Conservation (phyloP, 30 jellyfish, hydroid and myxozoan species). For the Chrysaora quinquecirrha region DNA sequence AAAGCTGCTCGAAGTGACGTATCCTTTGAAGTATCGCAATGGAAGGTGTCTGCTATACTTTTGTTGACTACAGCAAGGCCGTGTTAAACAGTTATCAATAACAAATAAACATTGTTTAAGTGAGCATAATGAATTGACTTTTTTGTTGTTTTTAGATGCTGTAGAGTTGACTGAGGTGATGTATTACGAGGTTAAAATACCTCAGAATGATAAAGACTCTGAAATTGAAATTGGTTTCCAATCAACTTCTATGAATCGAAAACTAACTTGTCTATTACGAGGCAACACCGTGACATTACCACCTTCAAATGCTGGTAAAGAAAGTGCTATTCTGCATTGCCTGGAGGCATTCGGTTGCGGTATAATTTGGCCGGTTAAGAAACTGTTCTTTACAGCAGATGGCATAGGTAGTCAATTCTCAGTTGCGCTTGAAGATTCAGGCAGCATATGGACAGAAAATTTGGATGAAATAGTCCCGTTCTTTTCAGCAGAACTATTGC, state of each 20-base stretch:
- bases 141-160: conserved; percentile 5
- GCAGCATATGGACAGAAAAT: conserved; percentile 22
- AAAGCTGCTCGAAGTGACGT: too few species aligned
- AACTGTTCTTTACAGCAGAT: conserved; percentile 56
- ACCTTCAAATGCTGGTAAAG: background rate
- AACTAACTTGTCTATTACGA: conserved; percentile 3
- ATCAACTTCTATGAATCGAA: conserved; percentile 9
- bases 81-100: background rate
- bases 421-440: conserved; percentile 22
- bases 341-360: conserved; percentile 83
- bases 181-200: conserved; percentile 29
- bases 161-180: conserved; percentile 30
- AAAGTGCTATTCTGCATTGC: background rate
- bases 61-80: too few species aligned
- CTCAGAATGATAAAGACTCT: background rate
- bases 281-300: conserved; percentile 23
- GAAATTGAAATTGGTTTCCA: conserved; percentile 61
- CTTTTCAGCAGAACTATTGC: conserved; percentile 37
- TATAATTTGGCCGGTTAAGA: conserved; percentile 49
- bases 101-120: background rate
- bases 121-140: background rate
- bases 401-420: conserved; percentile 54
- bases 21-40: too few species aligned
- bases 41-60: too few species aligned
- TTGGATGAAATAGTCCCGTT: conserved; percentile 67